phyloP scores from a whole-genome alignment of 2,797 vertebrate species.

The Natrix natrix region DNA sequence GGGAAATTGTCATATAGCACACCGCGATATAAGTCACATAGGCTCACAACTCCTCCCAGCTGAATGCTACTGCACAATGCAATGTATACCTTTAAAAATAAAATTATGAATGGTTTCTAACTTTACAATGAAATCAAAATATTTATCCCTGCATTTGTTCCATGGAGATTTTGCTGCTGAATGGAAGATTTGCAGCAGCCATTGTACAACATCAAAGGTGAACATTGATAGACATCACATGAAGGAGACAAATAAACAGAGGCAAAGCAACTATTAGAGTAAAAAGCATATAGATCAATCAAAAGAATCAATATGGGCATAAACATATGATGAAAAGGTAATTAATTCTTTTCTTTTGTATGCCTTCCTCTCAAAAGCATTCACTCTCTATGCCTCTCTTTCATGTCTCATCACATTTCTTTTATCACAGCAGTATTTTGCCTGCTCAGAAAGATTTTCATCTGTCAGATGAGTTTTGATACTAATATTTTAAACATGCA shows the following conservation, averaged over 20 bases:
- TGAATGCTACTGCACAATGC: constrained; percentile 5
- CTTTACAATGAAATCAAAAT: constrained; percentile 31
- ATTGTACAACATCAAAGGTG: constrained; percentile 30
- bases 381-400: constrained; percentile 25
- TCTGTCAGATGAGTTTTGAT: constrained; percentile 27
- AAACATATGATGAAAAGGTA: constrained; percentile 30
- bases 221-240: constrained; percentile 30
- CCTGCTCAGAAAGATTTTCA: constrained; percentile 23
- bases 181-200: constrained; percentile 25
- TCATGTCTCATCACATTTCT: constrained; percentile 23
- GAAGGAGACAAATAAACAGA: constrained; percentile 37
- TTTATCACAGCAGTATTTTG: constrained; percentile 17
- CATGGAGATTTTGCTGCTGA: constrained; percentile 14
- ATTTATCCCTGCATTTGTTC: constrained; percentile 5
- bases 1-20: neutral
- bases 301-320: constrained; percentile 21
- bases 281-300: constrained; percentile 20
- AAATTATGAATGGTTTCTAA: neutral
- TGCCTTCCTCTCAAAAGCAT: constrained; percentile 33
- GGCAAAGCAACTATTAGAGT: constrained; percentile 35
- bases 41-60: neutral
- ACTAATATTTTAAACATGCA: constrained; percentile 18
- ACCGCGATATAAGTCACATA: constrained; percentile 4
- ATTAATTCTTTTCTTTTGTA: constrained; percentile 30
- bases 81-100: neutral